A percentile compares a stretch with the other conserved stretches of the same genome.
Evolutionary conservation across 1,140 invertebrate genomes (phyloP).

Genomic region (Leptinotarsa defecta): DNA sequence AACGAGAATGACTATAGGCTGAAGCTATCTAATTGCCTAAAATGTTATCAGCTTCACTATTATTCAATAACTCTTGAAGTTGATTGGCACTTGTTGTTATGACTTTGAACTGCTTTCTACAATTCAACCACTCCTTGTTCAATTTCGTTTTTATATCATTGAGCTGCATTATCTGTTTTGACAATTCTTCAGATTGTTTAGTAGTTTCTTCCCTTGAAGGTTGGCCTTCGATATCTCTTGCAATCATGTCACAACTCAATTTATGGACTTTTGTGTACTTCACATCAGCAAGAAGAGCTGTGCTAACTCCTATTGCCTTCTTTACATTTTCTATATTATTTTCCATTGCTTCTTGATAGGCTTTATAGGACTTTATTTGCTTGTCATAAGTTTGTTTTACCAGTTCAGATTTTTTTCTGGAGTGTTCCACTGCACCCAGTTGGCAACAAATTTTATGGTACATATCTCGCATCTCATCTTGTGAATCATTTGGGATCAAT

Average conservation of each 20-base stretch:
- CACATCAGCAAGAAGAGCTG: conserved; percentile 3
- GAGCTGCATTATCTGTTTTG: background rate
- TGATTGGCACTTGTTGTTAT: conserved; percentile 12
- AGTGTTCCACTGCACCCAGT: background rate
- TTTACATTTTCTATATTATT: background rate
- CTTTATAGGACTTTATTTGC: conserved; percentile 9
- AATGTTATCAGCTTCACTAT: background rate
- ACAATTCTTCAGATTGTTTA: background rate
- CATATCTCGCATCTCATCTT: conserved; percentile 7
- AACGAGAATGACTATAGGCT: no score
- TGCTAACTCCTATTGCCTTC: background rate
- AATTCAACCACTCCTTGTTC: conserved; percentile 3
- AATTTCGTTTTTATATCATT: background rate
- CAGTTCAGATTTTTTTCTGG: conserved; percentile 11
- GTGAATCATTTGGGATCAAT: background rate
- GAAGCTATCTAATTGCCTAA: no score
- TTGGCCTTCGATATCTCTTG: conserved; percentile 9
- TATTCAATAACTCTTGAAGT: background rate
- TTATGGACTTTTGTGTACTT: conserved; percentile 15
- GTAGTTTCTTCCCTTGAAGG: background rate
- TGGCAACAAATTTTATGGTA: conserved; percentile 10
- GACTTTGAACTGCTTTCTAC: conserved; percentile 6
- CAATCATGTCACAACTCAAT: conserved; percentile 12
- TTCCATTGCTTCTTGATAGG: conserved; percentile 4
- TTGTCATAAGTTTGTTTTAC: background rate